Base-by-base conservation (phyloP, 2,113 vertebrate genomes). In the Cisticola juncidis region DNA sequence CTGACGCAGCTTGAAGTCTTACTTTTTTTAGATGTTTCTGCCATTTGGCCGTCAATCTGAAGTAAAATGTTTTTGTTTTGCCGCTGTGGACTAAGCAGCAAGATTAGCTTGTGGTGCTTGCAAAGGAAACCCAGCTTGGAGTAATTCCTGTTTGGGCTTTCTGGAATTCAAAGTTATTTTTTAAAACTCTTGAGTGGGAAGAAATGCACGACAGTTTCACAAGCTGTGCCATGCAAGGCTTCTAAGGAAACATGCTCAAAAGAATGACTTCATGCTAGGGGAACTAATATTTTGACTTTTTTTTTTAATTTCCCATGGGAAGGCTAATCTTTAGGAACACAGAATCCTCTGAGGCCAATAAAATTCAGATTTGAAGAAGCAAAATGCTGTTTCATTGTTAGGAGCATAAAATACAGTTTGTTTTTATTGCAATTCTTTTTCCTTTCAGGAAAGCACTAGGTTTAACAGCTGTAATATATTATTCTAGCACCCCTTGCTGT, bases 381-480 rank as follows among this genome's bases (percentile, higher is more conserved):
- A 54, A 97, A 97, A 97, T 94, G 97, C 93, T 91, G 94, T 93
- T 98, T 96, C 96, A 97, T 98, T 98, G 97, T 94, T 96, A 96
- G 69, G 14, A 64, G 73, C 69, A 70, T 95, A 92, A 97, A 96
- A 94, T 88, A 57, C 73, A 92, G 97, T 98, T 98, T 98, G 98
- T 98, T 98, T 99, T 98, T 87, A 91, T 95, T 98, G 96, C 85
- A 28, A 64, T 93, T 97, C 96, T 97, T 97, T 97, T 98, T 97
- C 95, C 98, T 98, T 93, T 97, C 98, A 99, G 98, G 98, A 98
- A 98, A 96, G 81, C 97, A 65, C 95, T 97, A 94, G 95, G 84
- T 96, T 88, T 74, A 91, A 96, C 96, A 96, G 97, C 93, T 96
- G 97, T 88, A 93, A 81, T 97, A 97, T 97, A 97, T 98, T 97